Evolutionary conservation across 2,113 vertebrate genomes (phyloP).

Genomic region (Lophotis ruficrista): DNA sequence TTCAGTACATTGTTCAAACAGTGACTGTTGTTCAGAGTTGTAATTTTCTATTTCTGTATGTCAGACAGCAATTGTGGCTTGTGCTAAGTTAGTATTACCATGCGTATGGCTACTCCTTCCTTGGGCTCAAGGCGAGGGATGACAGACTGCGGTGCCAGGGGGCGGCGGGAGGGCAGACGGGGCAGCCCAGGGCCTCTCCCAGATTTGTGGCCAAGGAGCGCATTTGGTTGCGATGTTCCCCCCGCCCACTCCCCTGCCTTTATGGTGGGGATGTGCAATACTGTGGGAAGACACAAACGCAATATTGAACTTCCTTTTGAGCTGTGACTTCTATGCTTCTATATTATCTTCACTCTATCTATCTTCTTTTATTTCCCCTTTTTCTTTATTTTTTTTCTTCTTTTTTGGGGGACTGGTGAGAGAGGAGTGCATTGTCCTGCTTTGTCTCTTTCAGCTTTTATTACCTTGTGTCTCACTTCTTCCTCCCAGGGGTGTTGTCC

Average conservation of each 20-base stretch:
- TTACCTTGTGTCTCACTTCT: not conserved
- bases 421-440: not conserved
- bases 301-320: not conserved
- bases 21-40: conserved; percentile 60
- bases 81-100: conserved; percentile 66
- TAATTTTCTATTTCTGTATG: conserved; percentile 82
- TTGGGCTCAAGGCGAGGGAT: conserved; percentile 42
- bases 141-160: not conserved
- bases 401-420: not conserved
- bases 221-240: accelerated
- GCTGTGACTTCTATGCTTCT: not conserved
- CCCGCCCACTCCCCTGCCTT: not conserved
- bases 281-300: not conserved
- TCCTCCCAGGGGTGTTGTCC: not conserved
- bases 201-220: accelerated
- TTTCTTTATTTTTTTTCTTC: not conserved
- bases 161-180: not conserved
- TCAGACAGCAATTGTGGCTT: conserved; percentile 77
- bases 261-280: not conserved
- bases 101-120: conserved; percentile 25
- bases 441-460: not conserved
- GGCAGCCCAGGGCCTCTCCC: not conserved
- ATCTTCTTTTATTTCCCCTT: not conserved
- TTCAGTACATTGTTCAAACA: conserved; percentile 2
- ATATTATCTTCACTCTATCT: not conserved